phyloP scores from a whole-genome alignment of 2,888 invertebrate species.

The Tachina lurida region DNA sequence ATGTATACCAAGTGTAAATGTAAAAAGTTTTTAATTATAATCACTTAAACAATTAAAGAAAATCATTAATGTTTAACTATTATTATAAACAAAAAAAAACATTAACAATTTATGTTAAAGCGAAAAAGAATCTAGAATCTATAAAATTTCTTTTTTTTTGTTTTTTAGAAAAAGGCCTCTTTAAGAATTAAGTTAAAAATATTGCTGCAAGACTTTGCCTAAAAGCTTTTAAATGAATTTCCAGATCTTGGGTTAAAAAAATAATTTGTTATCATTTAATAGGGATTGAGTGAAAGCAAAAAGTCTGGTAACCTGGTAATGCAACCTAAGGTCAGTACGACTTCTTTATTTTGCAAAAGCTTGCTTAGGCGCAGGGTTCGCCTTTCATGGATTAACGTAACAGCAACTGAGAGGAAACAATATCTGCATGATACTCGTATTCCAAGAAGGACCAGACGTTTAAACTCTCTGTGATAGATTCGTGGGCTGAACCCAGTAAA shows the following conservation, averaged over 20 bases:
- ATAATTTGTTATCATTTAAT: too few relatives aligned
- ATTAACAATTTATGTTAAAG: slow-evolving; percentile 43
- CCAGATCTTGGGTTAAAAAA: not conserved
- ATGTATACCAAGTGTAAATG: slow-evolving; percentile 70
- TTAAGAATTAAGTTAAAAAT: slow-evolving; percentile 37
- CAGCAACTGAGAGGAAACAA: too few relatives aligned
- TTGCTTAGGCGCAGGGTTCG: too few relatives aligned
- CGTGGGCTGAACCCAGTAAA: too few relatives aligned
- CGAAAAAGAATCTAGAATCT: slow-evolving; percentile 10
- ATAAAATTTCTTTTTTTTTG: not conserved
- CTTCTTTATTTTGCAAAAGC: too few relatives aligned
- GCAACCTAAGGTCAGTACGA: too few relatives aligned
- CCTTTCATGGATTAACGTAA: too few relatives aligned
- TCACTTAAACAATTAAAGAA: slow-evolving; percentile 55
- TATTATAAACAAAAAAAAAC: slow-evolving; percentile 26
- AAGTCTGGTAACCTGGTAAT: too few relatives aligned
- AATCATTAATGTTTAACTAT: slow-evolving; percentile 60
- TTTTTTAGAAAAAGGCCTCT: slow-evolving; percentile 37
- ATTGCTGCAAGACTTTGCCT: not conserved
- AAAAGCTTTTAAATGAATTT: not conserved
- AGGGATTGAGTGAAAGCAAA: too few relatives aligned
- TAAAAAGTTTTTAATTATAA: slow-evolving; percentile 70
- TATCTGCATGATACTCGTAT: too few relatives aligned
- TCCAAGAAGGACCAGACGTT: too few relatives aligned
- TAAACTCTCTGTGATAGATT: too few relatives aligned